phyloP scores from a whole-genome alignment of 2,888 invertebrate genomes.

The Theristus sp. region DNA sequence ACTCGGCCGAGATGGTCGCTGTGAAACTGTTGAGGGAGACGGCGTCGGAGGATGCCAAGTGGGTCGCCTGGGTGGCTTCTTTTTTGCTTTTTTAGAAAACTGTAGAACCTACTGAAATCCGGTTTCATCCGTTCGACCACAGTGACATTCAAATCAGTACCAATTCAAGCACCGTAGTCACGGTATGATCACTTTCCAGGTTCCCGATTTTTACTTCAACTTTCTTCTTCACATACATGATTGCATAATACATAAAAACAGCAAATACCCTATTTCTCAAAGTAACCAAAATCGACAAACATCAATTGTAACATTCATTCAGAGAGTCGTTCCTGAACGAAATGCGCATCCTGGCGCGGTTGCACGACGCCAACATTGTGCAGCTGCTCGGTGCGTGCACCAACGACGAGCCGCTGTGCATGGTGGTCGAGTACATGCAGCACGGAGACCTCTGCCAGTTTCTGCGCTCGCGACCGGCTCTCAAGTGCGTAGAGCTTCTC shows the following conservation, averaged over 20 bases:
- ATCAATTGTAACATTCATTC: no score
- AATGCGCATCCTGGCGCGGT: conserved; percentile 59
- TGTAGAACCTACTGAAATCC: no score
- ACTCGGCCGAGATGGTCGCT: conserved; percentile 44
- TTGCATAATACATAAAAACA: no score
- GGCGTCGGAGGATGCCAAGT: conserved; percentile 53
- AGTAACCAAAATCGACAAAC: no score
- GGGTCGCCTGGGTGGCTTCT: conserved; percentile 42
- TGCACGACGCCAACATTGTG: conserved; percentile 64
- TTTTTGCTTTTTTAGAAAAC: no score
- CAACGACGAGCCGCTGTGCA: conserved; percentile 61
- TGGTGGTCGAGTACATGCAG: conserved; percentile 69
- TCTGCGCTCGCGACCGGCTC: conserved; percentile 30
- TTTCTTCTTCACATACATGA: no score
- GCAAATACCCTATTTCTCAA: no score
- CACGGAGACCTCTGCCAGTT: conserved; percentile 60
- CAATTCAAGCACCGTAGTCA: no score
- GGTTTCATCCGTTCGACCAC: no score
- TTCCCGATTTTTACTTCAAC: no score
- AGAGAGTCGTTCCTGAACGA: conserved; percentile 68
- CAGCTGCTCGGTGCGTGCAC: conserved; percentile 61
- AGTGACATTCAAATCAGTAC: no score
- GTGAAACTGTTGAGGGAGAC: conserved; percentile 64
- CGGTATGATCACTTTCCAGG: no score
- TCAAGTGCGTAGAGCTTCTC: neutral